phyloP scores from a whole-genome alignment of 2,797 vertebrate genomes.

The Schizothorax lantsangensis region DNA sequence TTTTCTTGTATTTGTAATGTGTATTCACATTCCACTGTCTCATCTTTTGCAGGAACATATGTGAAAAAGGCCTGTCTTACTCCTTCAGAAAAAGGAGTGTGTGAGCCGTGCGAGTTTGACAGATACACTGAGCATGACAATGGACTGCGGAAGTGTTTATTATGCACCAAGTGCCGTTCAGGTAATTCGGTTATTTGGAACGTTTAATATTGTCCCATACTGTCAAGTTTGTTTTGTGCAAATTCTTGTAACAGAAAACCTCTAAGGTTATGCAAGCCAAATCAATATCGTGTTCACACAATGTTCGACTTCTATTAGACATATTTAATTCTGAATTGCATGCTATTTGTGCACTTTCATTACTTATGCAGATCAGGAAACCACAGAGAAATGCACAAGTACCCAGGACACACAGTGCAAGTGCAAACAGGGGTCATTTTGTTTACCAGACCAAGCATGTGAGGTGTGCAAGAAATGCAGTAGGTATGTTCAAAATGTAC shows the following conservation, averaged over 20 bases:
- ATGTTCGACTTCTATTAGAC: neutral
- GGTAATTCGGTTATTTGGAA: conserved; percentile 65
- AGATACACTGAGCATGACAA: conserved; percentile 68
- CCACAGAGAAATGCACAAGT: conserved; percentile 58
- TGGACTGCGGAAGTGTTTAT: conserved; percentile 63
- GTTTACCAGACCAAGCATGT: conserved; percentile 73
- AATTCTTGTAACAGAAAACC: neutral
- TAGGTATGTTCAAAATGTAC: conserved; percentile 64
- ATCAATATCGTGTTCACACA: neutral
- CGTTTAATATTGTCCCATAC: neutral
- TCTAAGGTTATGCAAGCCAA: neutral
- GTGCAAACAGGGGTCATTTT: conserved; percentile 73
- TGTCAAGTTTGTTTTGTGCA: neutral
- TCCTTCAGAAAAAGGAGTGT: conserved; percentile 48
- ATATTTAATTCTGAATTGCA: conserved; percentile 38
- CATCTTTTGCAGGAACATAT: conserved; percentile 66
- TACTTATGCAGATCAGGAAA: conserved; percentile 70
- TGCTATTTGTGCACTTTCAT: conserved; percentile 21
- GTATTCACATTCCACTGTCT: neutral
- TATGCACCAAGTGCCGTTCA: conserved; percentile 70
- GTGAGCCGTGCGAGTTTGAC: conserved; percentile 67
- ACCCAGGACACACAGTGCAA: conserved; percentile 68
- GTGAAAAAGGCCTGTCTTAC: conserved; percentile 62
- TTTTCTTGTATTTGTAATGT: neutral
- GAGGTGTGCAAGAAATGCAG: conserved; percentile 78